A percentile compares a stretch with the other conserved stretches of the same genome.
Evolutionary conservation across 2,888 invertebrate species (phyloP).

Genomic region (Disparrhopalites patrizii): DNA sequence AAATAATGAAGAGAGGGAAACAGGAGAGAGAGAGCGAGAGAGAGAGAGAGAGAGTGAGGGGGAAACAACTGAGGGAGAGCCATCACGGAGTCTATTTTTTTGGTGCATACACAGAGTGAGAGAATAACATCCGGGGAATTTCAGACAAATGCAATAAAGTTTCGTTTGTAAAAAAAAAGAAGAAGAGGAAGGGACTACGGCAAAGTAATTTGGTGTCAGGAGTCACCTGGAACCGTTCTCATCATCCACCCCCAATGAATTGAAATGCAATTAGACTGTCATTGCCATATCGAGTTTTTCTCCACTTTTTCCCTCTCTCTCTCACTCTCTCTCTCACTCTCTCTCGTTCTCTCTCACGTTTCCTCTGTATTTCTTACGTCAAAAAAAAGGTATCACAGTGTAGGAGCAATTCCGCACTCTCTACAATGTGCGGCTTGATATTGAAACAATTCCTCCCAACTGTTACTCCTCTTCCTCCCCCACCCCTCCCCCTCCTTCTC

Average conservation of each 20-base stretch:
- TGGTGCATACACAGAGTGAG: background rate
- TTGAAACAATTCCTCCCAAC: too few species aligned
- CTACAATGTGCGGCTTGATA: too few species aligned
- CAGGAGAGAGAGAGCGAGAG: slow-evolving; percentile 2
- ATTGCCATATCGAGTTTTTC: slow-evolving; percentile 15
- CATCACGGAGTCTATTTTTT: background rate
- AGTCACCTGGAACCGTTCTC: slow-evolving; percentile 36
- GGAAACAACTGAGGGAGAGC: too few species aligned
- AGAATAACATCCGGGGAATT: slow-evolving; percentile 13
- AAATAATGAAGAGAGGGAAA: slow-evolving; percentile 24
- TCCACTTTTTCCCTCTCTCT: background rate
- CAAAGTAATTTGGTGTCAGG: slow-evolving; percentile 33
- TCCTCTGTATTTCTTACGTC: too few species aligned
- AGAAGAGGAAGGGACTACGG: background rate
- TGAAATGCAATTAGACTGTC: slow-evolving; percentile 32
- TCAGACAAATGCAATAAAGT: slow-evolving; percentile 18
- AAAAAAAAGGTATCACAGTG: too few species aligned
- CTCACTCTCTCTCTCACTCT: background rate
- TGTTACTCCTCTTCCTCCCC: too few species aligned
- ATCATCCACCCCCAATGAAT: slow-evolving; percentile 27
- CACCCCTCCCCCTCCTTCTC: background rate
- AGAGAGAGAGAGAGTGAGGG: too few species aligned
- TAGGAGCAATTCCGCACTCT: too few species aligned
- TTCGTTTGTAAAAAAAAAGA: background rate
- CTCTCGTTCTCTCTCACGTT: too few species aligned